Evolutionary conservation across 2,888 invertebrate genomes (phyloP).

Genomic region (Epirrhoe tristata): DNA sequence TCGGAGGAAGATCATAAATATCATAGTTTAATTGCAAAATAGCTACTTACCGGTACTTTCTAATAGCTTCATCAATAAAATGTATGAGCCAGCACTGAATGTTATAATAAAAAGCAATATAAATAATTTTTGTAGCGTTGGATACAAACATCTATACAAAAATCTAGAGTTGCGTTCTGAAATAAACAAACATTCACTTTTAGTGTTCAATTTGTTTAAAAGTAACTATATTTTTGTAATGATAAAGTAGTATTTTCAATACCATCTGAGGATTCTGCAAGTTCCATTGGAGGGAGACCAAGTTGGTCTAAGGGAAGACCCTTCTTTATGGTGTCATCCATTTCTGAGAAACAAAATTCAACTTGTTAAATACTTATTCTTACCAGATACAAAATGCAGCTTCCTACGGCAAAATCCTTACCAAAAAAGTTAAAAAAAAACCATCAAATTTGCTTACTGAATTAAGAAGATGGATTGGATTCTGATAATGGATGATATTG

Average conservation of each 20-base stretch:
- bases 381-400: neutral
- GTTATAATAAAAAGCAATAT: conserved; percentile 55
- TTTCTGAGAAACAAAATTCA: conserved; percentile 53
- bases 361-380: neutral
- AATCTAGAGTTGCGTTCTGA: conserved; percentile 55
- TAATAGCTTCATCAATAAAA: conserved; percentile 57
- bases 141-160: conserved; percentile 56
- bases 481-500: conserved; percentile 11
- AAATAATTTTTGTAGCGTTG: conserved; percentile 59
- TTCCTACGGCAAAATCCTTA: too few species aligned
- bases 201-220: neutral
- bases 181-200: conserved; percentile 43
- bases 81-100: conserved; percentile 57
- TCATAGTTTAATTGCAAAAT: conserved; percentile 27
- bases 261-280: conserved; percentile 73
- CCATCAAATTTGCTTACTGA: conserved; percentile 1
- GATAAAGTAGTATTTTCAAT: neutral
- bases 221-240: neutral
- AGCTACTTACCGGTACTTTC: conserved; percentile 59
- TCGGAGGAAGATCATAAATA: too few species aligned
- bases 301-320: conserved; percentile 58
- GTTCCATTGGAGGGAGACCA: conserved; percentile 75
- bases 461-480: conserved; percentile 7
- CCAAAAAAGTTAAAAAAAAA: neutral
- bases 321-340: conserved; percentile 53